Evolutionary conservation across 2,113 vertebrate genomes (phyloP).

Genomic region (Microcebus jonahi): DNA sequence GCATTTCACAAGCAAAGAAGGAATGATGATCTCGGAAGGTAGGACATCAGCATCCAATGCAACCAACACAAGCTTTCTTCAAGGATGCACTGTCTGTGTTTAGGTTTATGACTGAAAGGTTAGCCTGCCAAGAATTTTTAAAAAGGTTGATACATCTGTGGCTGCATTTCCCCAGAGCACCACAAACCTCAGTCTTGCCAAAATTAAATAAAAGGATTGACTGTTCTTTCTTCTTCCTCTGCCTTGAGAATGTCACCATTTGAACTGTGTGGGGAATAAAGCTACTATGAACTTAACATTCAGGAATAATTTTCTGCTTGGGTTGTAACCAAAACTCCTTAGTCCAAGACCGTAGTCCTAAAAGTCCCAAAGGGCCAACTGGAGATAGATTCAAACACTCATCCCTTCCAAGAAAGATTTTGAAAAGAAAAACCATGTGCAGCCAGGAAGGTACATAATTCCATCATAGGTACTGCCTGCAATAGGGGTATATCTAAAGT

Average conservation of each 20-base stretch:
- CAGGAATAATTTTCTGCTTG: conserved; percentile 53
- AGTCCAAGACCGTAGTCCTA: background rate
- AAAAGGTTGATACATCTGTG: conserved; percentile 51
- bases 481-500: background rate
- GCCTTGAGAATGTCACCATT: conserved; percentile 57
- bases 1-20: conserved; percentile 29
- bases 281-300: conserved; percentile 43
- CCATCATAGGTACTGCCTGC: background rate
- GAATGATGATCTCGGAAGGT: background rate
- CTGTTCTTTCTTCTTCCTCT: conserved; percentile 57
- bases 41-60: background rate
- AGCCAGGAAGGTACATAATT: background rate
- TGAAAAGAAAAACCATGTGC: background rate
- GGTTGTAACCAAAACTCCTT: conserved; percentile 29
- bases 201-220: conserved; percentile 61
- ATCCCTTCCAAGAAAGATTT: background rate
- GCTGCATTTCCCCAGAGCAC: conserved; percentile 46
- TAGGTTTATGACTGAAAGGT: conserved; percentile 51
- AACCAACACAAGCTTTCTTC: background rate
- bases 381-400: background rate
- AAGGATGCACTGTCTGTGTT: background rate
- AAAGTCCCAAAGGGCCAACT: background rate
- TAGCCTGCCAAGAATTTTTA: conserved; percentile 51
- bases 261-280: conserved; percentile 16
- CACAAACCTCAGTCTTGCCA: conserved; percentile 49